Percentiles rank a stretch among this genome's conserved stretches.
Evolutionary conservation across 1,140 invertebrate species (phyloP).

Genomic region (Nasonia vitripennis): DNA sequence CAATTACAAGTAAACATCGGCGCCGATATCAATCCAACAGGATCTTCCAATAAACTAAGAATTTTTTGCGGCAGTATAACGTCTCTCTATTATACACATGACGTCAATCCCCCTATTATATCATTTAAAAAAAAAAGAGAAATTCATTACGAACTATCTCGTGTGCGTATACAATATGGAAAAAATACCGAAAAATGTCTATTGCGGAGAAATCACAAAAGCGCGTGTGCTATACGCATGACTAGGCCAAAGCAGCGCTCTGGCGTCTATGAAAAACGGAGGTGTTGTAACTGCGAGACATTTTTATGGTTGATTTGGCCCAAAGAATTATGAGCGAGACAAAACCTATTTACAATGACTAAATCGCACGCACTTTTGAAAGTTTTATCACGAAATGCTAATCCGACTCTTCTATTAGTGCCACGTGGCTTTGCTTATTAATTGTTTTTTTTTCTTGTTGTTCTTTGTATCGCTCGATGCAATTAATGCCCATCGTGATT

Average conservation of each 20-base stretch:
- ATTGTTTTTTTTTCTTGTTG: background rate
- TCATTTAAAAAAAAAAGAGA: background rate
- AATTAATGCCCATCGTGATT: too few relatives aligned
- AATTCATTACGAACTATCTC: background rate
- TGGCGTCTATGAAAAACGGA: constrained; percentile 7
- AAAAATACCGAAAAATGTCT: background rate
- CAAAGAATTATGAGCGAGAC: background rate
- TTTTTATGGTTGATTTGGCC: constrained; percentile 4
- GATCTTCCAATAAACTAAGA: too few relatives aligned
- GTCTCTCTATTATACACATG: too few relatives aligned
- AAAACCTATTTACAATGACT: constrained; percentile 19
- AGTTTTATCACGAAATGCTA: background rate
- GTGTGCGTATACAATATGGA: background rate
- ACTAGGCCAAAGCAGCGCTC: background rate
- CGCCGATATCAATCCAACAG: too few relatives aligned
- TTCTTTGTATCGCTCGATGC: background rate
- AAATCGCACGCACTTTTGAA: background rate
- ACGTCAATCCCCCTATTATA: too few relatives aligned
- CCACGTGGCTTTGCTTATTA: background rate
- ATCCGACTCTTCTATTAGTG: background rate
- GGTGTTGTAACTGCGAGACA: constrained; percentile 3
- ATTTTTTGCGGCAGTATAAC: too few relatives aligned
- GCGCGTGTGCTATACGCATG: background rate
- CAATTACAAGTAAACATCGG: too few relatives aligned
- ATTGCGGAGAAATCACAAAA: background rate